Conservation (phyloP, 2,113 vertebrate species). For the Chiloscyllium plagiosum region DNA sequence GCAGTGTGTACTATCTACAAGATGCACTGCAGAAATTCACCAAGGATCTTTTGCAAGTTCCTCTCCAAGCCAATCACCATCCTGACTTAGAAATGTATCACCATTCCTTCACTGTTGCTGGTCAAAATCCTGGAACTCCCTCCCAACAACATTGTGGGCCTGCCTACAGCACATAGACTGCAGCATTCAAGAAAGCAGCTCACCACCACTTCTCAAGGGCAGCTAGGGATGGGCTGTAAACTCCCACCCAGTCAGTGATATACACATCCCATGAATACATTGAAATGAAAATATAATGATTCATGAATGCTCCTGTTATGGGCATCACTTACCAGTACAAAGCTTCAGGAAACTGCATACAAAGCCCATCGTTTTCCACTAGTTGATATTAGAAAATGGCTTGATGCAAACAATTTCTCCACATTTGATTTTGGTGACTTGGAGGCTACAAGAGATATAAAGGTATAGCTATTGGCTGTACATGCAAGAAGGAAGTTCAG, state of each 20-base stretch:
- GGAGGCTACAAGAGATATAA: not conserved
- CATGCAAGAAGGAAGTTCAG: not conserved
- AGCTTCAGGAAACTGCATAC: not conserved
- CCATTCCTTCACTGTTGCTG: not conserved
- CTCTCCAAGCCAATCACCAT: too few relatives aligned
- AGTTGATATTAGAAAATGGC: not conserved
- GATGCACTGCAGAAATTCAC: too few relatives aligned
- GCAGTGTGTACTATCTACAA: too few relatives aligned
- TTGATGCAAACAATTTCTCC: not conserved
- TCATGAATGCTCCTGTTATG: not conserved
- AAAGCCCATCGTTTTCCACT: not conserved
- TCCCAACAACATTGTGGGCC: too few relatives aligned
- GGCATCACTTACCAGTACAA: not conserved
- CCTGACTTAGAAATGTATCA: not conserved
- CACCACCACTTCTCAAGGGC: too few relatives aligned
- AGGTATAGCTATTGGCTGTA: not conserved
- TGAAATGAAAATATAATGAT: not conserved
- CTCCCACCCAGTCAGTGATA: too few relatives aligned
- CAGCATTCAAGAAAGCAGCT: too few relatives aligned
- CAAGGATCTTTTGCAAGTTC: too few relatives aligned
- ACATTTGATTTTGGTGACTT: not conserved
- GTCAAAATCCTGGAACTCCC: not conserved
- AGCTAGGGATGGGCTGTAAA: too few relatives aligned
- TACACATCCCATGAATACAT: not conserved
- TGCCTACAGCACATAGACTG: too few relatives aligned